A percentile compares a stretch with the other conserved stretches of the same genome.
Conservation (phyloP, 2,113 vertebrate genomes). For the Corythornis cristatus region DNA sequence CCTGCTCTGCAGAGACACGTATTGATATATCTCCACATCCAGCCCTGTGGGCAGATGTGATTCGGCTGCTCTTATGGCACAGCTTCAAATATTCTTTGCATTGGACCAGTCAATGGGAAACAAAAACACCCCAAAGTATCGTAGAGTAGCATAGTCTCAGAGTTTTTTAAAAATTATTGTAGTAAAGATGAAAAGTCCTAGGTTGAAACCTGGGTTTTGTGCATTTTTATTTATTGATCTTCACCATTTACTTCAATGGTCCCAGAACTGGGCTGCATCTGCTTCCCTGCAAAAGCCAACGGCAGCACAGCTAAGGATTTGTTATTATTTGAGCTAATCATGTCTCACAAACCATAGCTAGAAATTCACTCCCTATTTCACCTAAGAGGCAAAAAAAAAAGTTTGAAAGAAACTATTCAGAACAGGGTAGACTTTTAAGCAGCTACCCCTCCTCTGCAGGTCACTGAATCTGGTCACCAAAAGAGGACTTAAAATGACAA, state of each 20-base stretch:
- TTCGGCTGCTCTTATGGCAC: background rate
- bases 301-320: background rate
- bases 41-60: background rate
- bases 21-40: background rate
- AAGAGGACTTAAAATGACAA: background rate
- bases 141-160: background rate
- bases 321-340: background rate
- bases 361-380: background rate
- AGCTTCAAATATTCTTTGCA: background rate
- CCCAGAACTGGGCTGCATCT: background rate
- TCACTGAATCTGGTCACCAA: background rate
- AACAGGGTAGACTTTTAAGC: background rate
- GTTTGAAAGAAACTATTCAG: background rate
- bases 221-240: background rate
- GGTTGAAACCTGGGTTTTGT: background rate
- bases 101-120: background rate
- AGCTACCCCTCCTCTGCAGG: background rate
- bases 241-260: background rate
- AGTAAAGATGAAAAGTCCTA: background rate
- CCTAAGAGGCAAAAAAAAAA: background rate
- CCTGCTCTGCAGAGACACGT: background rate
- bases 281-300: constrained; percentile 17
- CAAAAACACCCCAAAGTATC: background rate
- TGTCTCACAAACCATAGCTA: constrained; percentile 18
- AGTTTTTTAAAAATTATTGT: background rate